Conservation (phyloP, 2,797 vertebrate species). For the Pipistrellus pipistrellus region DNA sequence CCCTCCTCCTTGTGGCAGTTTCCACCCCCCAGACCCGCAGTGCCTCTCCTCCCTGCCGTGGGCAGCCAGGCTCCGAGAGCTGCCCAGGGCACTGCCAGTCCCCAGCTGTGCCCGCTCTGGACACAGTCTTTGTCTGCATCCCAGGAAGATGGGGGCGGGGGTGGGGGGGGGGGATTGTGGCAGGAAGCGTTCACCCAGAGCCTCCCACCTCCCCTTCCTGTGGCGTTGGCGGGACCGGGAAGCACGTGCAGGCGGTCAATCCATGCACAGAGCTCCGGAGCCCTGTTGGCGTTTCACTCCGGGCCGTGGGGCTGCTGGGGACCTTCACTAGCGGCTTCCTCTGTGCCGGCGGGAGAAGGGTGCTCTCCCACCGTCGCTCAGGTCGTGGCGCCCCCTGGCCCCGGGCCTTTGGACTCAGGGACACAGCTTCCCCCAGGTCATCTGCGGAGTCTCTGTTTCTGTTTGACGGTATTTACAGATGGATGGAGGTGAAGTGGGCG, state of each 20-base stretch:
- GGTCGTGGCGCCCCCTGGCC: no score
- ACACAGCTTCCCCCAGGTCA: background rate
- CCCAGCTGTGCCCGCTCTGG: background rate
- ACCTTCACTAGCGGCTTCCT: background rate
- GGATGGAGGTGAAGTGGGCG: background rate
- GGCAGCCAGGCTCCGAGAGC: background rate
- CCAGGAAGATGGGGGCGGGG: background rate
- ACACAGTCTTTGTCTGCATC: background rate
- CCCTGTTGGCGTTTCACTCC: background rate
- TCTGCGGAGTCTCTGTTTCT: background rate
- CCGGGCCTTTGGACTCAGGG: background rate
- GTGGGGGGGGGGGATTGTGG: fast-evolving
- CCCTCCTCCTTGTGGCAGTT: background rate
- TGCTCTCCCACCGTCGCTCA: background rate
- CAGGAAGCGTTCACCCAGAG: background rate
- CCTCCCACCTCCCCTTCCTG: background rate
- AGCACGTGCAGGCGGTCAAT: background rate
- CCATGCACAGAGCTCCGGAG: background rate
- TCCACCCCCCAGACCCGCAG: background rate
- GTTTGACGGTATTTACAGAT: background rate
- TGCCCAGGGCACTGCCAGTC: background rate
- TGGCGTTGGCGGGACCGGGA: background rate
- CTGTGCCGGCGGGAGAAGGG: background rate
- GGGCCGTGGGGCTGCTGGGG: background rate
- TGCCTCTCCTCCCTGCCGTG: no score